These are phyloP conservation scores for Hoplodrina blanda DNA, from an alignment of 2,888 invertebrate species.

Conservation along the genomic window DNA sequence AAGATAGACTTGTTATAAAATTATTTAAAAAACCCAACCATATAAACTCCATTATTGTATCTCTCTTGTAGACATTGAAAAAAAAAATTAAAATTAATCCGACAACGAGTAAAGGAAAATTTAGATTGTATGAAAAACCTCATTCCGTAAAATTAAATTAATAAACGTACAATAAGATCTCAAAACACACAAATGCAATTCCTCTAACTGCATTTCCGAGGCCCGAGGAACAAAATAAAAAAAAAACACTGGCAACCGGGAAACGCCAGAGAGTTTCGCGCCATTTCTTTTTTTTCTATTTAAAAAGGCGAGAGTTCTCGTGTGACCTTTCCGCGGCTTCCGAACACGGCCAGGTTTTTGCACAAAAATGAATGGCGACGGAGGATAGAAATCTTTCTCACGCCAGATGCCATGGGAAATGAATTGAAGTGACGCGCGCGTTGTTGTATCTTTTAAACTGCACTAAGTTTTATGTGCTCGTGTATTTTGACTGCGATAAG, in stretches of 20 bases:
- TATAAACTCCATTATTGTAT: no score
- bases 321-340: constrained; percentile 85
- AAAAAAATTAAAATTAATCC: no score
- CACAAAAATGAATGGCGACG: constrained; percentile 83
- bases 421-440: constrained; percentile 69
- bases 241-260: constrained; percentile 41
- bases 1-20: no score
- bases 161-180: not conserved
- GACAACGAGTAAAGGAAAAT: no score
- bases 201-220: constrained; percentile 21
- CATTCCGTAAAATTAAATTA: no score
- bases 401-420: constrained; percentile 83
- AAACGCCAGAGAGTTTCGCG: constrained; percentile 55
- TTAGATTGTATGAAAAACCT: no score
- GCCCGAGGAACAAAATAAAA: constrained; percentile 13
- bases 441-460: constrained; percentile 51
- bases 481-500: constrained; percentile 39
- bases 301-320: constrained; percentile 79
- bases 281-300: constrained; percentile 69
- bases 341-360: constrained; percentile 81
- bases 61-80: no score
- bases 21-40: no score
- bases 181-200: constrained; percentile 5
- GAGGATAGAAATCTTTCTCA: constrained; percentile 88
- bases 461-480: constrained; percentile 32